These are phyloP conservation scores for Centrocercus urophasianus DNA, from an alignment of 2,113 vertebrate species.

Conservation along the genomic window DNA sequence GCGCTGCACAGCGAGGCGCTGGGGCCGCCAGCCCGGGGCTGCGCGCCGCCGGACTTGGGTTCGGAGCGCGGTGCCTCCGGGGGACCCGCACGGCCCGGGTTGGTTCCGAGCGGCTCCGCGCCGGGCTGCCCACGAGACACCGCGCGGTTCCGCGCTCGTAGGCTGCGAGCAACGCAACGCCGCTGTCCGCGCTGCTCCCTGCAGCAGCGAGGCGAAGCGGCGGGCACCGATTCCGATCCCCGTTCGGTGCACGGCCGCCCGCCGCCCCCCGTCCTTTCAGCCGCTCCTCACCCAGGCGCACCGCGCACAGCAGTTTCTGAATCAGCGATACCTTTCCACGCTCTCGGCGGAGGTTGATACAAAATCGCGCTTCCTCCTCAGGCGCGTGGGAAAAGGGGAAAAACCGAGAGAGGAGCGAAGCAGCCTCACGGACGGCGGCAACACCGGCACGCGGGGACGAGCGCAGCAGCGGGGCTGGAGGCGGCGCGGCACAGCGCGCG, in stretches of 20 bases:
- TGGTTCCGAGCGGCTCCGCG: conserved; percentile 44
- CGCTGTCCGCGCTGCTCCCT: conserved; percentile 48
- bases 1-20: not conserved
- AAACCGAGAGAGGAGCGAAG: too few relatives aligned
- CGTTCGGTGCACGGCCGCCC: conserved; percentile 71
- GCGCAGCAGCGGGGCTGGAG: too few relatives aligned
- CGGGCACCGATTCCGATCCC: conserved; percentile 63
- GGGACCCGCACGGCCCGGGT: too few relatives aligned
- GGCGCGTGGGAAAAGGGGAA: not conserved
- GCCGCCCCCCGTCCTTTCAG: conserved; percentile 38
- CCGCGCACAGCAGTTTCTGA: conserved; percentile 70
- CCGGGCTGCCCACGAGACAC: conserved; percentile 15
- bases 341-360: conserved; percentile 45
- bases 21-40: too few relatives aligned
- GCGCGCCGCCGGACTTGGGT: too few relatives aligned
- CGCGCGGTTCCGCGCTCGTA: conserved; percentile 43
- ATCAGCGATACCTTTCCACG: conserved; percentile 50
- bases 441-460: too few relatives aligned
- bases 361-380: conserved; percentile 28
- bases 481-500: too few relatives aligned
- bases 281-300: conserved; percentile 47
- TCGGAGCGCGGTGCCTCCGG: too few relatives aligned
- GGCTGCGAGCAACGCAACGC: conserved; percentile 43
- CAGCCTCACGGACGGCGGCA: too few relatives aligned
- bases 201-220: conserved; percentile 74